Evolutionary conservation across 1,140 invertebrate species (phyloP), one percentile per base, ranked within the genome.

Genomic region (Lepidostoma basale): DNA sequence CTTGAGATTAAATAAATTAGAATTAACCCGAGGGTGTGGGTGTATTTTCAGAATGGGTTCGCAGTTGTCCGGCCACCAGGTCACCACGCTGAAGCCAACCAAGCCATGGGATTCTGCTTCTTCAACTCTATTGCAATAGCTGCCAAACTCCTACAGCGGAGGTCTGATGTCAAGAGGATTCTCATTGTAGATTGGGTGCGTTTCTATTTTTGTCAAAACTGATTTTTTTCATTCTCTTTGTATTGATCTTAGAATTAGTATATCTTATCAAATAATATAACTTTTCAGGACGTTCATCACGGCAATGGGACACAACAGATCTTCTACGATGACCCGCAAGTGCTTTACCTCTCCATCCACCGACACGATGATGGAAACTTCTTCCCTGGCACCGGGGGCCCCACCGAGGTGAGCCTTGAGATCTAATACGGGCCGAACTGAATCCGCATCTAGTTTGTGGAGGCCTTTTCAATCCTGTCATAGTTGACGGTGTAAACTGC

Each of bases 21-120:
- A n/a, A n/a, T n/a, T n/a, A n/a, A n/a, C n/a, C n/a, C n/a, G 25
- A 77, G 69, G 67, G 70, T 69, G 26, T 18, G 6, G 9, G 22
- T 67, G 14, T 28, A 26, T n/a, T 45, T 58, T 60, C 87, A 90
- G 77, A 98, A 97, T 84, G 98, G 98, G 12, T 98, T 99, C 78
- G 98, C 98, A 8, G 91, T 99, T 33, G 97, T 99, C 8, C 87
- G 98, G 71, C 97, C 97, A 12, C 97, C 97, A 0, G 98, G 98
- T 3, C 98, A 99, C 83, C 98, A 99, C 81, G 97, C 98, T 1
- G 98, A 99, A 84, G 87, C 90, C 3, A 93, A 96, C 75, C 93
- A 98, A 82, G 94, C 97, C 6, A 98, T 98, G 96, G 98, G 98
- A 52, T 99, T 99, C 82, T 99, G 98, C 81, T 99, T 98, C 85